Percentiles rank a stretch among this genome's conserved stretches.
Evolutionary conservation across 2,888 invertebrate species (phyloP).

Genomic region (Meandrusa payeni): DNA sequence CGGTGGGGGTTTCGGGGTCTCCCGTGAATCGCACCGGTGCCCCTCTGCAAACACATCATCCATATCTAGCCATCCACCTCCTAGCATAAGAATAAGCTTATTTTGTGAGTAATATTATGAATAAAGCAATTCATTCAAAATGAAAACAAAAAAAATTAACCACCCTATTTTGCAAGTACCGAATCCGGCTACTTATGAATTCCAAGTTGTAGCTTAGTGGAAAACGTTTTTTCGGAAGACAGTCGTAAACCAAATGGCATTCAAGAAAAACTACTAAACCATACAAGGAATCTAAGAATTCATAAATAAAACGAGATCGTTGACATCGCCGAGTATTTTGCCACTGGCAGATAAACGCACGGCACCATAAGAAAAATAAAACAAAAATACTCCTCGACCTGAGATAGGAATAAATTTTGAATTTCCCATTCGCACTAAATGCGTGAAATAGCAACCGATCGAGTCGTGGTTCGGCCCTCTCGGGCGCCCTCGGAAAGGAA

Average conservation of each 20-base stretch:
- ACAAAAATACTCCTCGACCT: background rate
- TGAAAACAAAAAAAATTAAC: background rate
- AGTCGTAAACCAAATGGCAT: constrained; percentile 21
- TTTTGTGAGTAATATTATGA: no score
- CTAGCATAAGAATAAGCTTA: no score
- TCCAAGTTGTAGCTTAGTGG: constrained; percentile 13
- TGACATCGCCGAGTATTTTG: constrained; percentile 10
- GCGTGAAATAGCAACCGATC: no score
- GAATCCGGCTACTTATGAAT: constrained; percentile 8
- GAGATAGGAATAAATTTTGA: no score
- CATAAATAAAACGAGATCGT: constrained; percentile 20
- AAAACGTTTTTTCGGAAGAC: constrained; percentile 22
- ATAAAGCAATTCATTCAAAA: no score
- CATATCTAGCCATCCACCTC: no score
- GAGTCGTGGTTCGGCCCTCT: no score
- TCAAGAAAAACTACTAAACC: constrained; percentile 23
- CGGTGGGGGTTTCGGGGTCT: no score
- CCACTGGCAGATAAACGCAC: background rate
- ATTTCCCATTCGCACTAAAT: no score
- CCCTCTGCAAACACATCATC: no score
- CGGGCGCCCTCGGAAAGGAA: no score
- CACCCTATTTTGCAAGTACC: background rate
- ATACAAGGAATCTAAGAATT: constrained; percentile 17
- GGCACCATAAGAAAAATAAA: background rate
- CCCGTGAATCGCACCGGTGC: no score